phyloP scores from a whole-genome alignment of 2,113 vertebrate species.

The Chaetorhynchus papuensis region DNA sequence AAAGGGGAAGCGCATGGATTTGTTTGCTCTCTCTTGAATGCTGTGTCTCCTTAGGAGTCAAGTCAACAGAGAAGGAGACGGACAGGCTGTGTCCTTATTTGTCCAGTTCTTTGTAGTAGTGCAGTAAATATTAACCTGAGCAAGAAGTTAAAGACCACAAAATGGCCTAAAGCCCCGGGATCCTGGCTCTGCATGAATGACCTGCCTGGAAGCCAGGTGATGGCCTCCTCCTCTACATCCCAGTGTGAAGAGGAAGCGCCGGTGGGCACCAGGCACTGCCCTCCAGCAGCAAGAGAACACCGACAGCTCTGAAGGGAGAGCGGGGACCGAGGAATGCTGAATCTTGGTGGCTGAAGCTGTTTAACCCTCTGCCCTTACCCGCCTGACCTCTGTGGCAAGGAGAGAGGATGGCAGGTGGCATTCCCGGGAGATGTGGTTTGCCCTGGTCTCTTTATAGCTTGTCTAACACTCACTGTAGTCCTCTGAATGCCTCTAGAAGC shows the following conservation, averaged over 20 bases:
- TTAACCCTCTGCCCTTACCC: not conserved
- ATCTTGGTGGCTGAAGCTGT: not conserved
- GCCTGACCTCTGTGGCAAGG: accelerated
- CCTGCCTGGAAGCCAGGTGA: not conserved
- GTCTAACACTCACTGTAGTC: not conserved
- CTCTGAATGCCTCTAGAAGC: not conserved
- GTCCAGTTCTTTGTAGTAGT: not conserved
- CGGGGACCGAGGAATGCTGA: not conserved
- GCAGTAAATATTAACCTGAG: not conserved
- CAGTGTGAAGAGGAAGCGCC: accelerated
- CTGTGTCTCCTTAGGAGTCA: not conserved
- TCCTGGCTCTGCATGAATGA: not conserved
- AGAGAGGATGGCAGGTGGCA: not conserved
- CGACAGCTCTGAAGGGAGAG: accelerated
- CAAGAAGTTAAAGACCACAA: not conserved
- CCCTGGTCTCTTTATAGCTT: not conserved
- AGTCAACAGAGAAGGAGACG: not conserved
- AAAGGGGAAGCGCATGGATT: not conserved
- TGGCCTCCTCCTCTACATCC: not conserved
- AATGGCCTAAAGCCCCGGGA: not conserved
- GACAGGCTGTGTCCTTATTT: not conserved
- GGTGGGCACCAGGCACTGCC: not conserved
- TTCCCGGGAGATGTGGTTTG: not conserved
- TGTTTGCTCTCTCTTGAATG: not conserved
- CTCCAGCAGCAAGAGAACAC: accelerated